Base-by-base conservation (phyloP, 1,140 invertebrate species). In the Pseudomyrmex concolor region DNA sequence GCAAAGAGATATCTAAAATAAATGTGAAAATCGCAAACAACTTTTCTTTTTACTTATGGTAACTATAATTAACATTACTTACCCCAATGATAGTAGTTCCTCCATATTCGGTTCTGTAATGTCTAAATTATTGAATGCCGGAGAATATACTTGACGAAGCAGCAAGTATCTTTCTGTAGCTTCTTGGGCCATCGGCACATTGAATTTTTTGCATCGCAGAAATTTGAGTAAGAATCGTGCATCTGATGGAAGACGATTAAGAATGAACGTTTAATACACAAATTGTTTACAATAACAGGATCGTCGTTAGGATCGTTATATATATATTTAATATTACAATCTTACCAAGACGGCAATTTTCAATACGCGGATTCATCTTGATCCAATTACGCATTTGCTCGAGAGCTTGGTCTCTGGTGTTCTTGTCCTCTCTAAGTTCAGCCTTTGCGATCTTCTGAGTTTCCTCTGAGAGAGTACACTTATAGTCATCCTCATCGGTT, bases 151-250 rank as follows among this genome's bases (percentile, higher is more conserved):
- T 91, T 97, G 96, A 34, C 97, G 95, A 74, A 98, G 95, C n/a
- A 97, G 94, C 48, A 98, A 94, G 91, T 98, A 98, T 60, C 97
- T 95, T 90, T 98, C 96, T 51, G 98, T 94, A 1, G 97, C 96
- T 87, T 97, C 96, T 90, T 97, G 96, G 0, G 97, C 96, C 95
- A 97, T 96, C 1, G 96, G 96, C 1, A 98, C 96, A 87, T 96
- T 97, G 93, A 97, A 98, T 90, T 98, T 98, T 92, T 97, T 97
- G 43, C 95, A 95, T 17, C 97, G 95, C n/a, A 98, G 93, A 92
- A 97, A 98, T 85, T 96, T 95, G 54, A 98, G 93, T 17, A 98
- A 93, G 92, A 97, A 98, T 90, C 94, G 95, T 7, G 95, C 93
- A 94, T 98, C 97, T 97, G 91, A 80, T 71, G 71, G 72, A 15